Evolutionary conservation across 2,113 vertebrate species (phyloP).

Genomic region (Amia ocellicauda): DNA sequence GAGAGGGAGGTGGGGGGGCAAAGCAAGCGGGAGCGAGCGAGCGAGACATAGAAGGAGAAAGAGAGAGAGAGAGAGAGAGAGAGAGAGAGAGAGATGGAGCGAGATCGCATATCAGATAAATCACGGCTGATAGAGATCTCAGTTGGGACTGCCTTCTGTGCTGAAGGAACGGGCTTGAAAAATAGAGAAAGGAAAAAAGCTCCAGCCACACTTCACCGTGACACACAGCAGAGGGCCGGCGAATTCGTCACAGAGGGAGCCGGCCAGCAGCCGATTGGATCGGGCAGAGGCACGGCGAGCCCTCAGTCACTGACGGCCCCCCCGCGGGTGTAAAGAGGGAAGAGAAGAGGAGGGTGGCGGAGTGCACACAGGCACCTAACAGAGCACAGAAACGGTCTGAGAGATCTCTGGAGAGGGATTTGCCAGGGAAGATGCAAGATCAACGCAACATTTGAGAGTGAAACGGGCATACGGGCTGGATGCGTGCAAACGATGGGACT

Average conservation of each 20-base stretch:
- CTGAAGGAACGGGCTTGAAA: conserved; percentile 64
- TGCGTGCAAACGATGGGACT: too few species aligned
- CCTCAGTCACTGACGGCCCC: too few species aligned
- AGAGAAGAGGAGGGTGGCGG: too few species aligned
- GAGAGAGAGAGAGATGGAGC: conserved; percentile 25
- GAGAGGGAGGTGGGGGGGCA: conserved; percentile 22
- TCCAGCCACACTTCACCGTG: conserved; percentile 64
- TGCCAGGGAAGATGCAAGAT: too few species aligned
- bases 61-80: conserved; percentile 16
- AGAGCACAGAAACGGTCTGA: too few species aligned
- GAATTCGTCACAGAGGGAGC: conserved; percentile 60
- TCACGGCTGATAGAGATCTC: conserved; percentile 71
- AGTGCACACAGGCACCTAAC: too few species aligned
- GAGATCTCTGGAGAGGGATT: too few species aligned
- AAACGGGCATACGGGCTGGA: too few species aligned
- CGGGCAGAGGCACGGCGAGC: too few species aligned
- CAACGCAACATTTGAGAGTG: too few species aligned
- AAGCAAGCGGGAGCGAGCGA: background rate
- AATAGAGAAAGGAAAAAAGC: conserved; percentile 55
- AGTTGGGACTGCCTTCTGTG: conserved; percentile 61
- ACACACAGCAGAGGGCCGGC: conserved; percentile 62
- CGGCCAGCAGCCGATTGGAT: background rate
- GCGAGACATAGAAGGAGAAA: background rate
- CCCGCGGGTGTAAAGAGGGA: too few species aligned
- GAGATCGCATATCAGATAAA: conserved; percentile 63